These are phyloP conservation scores for Sternotherus odoratus DNA, from an alignment of 2,797 vertebrate species.

Conservation along the genomic window DNA sequence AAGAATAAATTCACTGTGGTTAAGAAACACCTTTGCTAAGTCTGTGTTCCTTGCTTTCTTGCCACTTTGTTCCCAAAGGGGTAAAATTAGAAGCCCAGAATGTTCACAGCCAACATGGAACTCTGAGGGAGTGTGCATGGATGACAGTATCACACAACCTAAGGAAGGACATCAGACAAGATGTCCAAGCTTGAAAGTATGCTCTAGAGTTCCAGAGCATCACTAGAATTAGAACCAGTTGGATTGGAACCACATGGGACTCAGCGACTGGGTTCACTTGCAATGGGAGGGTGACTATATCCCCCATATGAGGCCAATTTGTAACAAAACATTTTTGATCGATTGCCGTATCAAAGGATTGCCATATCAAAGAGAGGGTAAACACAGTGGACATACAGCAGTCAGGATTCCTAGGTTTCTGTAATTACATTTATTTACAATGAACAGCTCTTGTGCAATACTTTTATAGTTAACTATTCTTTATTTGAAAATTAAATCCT, in stretches of 20 bases:
- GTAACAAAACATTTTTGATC: not conserved
- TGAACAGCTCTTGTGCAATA: not conserved
- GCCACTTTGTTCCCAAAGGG: not conserved
- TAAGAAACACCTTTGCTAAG: not conserved
- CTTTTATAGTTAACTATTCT: not conserved
- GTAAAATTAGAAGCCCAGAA: too few relatives aligned
- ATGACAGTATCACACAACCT: not conserved
- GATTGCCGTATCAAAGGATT: not conserved
- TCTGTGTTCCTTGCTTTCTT: not conserved
- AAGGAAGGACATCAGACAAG: not conserved
- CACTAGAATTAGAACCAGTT: not conserved
- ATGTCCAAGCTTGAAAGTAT: not conserved
- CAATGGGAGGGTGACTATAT: not conserved
- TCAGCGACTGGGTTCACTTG: not conserved
- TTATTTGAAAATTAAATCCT: not conserved
- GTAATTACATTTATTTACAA: not conserved
- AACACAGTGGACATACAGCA: not conserved
- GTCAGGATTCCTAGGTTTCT: not conserved
- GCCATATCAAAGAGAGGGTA: not conserved
- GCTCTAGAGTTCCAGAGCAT: not conserved
- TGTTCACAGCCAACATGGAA: not conserved
- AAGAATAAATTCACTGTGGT: not conserved
- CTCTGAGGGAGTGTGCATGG: not conserved
- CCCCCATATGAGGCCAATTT: accelerated
- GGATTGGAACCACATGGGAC: accelerated